Evolutionary conservation across 2,888 invertebrate species (phyloP).

Genomic region (Noctuana brunneofusca): DNA sequence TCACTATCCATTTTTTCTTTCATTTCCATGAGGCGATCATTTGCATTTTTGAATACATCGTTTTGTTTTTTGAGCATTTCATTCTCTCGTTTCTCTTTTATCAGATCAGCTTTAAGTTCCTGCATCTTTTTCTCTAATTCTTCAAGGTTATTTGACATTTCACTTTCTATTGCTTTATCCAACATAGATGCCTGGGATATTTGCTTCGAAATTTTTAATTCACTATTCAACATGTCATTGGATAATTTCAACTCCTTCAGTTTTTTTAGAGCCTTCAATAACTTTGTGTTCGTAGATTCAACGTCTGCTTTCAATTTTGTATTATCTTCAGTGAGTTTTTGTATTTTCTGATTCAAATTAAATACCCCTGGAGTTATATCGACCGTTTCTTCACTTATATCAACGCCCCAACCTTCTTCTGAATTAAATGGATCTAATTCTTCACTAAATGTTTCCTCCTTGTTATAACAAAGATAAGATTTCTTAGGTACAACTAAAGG

Average conservation of each 20-base stretch:
- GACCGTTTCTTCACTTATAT: constrained; percentile 58
- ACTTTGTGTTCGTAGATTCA: constrained; percentile 86
- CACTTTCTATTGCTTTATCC: constrained; percentile 91
- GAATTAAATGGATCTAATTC: constrained; percentile 70
- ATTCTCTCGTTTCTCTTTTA: constrained; percentile 86
- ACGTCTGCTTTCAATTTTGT: constrained; percentile 84
- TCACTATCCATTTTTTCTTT: constrained; percentile 92
- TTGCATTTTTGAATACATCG: constrained; percentile 88
- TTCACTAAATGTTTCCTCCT: constrained; percentile 44
- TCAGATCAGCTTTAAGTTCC: constrained; percentile 82
- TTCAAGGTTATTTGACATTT: constrained; percentile 87
- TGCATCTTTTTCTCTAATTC: constrained; percentile 85
- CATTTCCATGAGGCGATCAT: constrained; percentile 89
- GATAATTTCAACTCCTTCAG: constrained; percentile 91
- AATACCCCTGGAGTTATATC: constrained; percentile 71
- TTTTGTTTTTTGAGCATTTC: constrained; percentile 86
- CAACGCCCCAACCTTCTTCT: constrained; percentile 76
- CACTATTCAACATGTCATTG: constrained; percentile 83
- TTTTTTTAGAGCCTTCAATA: constrained; percentile 91
- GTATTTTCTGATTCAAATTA: constrained; percentile 83
- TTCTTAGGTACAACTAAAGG: constrained; percentile 77
- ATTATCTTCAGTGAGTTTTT: constrained; percentile 82
- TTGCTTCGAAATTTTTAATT: constrained; percentile 79
- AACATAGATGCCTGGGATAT: constrained; percentile 84
- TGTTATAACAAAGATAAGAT: constrained; percentile 78